Percentiles rank a stretch among this genome's conserved stretches.
phyloP scores from a whole-genome alignment of 2,888 invertebrate species.

The Mamestra brassicae region DNA sequence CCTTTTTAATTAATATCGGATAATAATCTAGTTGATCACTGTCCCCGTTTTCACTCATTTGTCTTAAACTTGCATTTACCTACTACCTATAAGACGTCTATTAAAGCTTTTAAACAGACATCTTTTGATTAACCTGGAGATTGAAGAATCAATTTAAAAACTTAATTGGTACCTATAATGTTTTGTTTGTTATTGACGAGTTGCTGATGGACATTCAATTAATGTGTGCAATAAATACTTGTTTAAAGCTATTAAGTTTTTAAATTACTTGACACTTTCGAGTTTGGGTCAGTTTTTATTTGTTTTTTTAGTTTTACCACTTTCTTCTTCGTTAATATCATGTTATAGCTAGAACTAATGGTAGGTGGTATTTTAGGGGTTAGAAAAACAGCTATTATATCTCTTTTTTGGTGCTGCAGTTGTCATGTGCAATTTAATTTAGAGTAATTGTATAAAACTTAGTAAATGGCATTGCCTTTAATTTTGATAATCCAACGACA shows the following conservation, averaged over 20 bases:
- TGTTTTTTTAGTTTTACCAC: background rate
- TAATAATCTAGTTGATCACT: slow-evolving; percentile 4
- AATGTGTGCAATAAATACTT: slow-evolving; percentile 41
- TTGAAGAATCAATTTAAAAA: slow-evolving; percentile 32
- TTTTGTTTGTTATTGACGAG: slow-evolving; percentile 44
- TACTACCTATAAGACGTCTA: background rate
- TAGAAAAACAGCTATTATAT: too few relatives aligned
- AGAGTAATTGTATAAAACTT: too few relatives aligned
- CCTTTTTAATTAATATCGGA: background rate
- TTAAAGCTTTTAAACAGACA: slow-evolving; percentile 18
- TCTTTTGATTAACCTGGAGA: slow-evolving; percentile 7
- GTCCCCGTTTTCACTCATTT: slow-evolving; percentile 40
- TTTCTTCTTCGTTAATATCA: slow-evolving; percentile 20
- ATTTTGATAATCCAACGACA: too few relatives aligned
- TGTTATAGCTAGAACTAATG: too few relatives aligned
- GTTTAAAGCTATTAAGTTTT: slow-evolving; percentile 27
- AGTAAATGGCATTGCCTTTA: too few relatives aligned
- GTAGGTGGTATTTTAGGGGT: too few relatives aligned
- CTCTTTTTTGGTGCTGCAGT: too few relatives aligned
- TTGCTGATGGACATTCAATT: slow-evolving; percentile 41
- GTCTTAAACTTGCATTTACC: slow-evolving; percentile 29
- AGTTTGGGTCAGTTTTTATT: background rate
- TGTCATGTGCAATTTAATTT: too few relatives aligned
- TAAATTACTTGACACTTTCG: slow-evolving; percentile 25
- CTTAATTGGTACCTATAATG: slow-evolving; percentile 21